Conservation (phyloP, 2,113 vertebrate genomes). For the Cynocephalus volans region DNA sequence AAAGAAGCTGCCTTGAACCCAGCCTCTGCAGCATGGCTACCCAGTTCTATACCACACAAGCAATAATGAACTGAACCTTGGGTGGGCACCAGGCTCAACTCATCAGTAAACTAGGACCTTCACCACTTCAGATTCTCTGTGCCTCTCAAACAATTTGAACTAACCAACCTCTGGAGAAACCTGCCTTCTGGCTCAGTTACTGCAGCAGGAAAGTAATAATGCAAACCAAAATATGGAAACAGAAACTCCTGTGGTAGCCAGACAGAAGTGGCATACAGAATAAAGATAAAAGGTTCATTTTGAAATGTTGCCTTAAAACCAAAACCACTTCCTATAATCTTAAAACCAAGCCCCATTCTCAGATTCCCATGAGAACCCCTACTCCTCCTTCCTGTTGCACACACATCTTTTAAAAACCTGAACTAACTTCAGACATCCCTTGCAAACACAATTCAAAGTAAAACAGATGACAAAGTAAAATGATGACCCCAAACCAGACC, state of each 20-base stretch:
- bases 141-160: not conserved
- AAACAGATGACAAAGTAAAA: slow-evolving; percentile 38
- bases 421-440: slow-evolving; percentile 17
- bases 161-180: not conserved
- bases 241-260: not conserved
- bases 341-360: slow-evolving; percentile 38
- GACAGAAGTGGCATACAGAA: not conserved
- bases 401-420: not conserved
- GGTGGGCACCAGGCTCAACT: not conserved
- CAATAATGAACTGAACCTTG: not conserved
- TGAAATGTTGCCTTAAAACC: not conserved
- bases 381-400: not conserved
- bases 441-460: slow-evolving; percentile 33
- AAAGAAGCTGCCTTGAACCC: not conserved
- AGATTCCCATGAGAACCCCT: not conserved
- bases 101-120: not conserved
- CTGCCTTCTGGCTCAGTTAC: not conserved
- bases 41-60: not conserved
- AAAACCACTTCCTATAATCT: slow-evolving; percentile 8
- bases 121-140: not conserved
- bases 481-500: not conserved
- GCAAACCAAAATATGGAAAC: not conserved
- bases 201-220: not conserved
- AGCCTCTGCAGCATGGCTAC: not conserved
- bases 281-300: not conserved